phyloP scores from a whole-genome alignment of 2,113 vertebrate genomes.

The Sterrhoptilus dennistouni region DNA sequence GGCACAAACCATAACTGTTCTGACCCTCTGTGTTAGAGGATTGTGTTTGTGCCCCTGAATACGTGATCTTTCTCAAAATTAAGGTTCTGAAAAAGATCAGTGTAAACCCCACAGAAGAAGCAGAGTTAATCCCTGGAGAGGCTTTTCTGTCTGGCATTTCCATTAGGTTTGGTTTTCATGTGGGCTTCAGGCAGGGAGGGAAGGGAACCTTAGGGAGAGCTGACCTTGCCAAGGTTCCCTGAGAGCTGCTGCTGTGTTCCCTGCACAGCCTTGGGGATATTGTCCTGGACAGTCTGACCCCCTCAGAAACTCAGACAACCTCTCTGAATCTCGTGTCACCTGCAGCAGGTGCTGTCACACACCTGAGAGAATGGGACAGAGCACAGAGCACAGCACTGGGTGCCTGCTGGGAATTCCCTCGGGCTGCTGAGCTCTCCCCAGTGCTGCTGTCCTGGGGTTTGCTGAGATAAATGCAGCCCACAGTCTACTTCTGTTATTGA shows the following conservation, averaged over 20 bases:
- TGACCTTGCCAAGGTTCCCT: neutral
- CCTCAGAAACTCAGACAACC: neutral
- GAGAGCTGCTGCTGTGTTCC: neutral
- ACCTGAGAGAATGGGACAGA: neutral
- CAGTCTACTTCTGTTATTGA: neutral
- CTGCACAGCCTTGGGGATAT: neutral
- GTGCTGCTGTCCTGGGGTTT: neutral
- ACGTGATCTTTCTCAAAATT: neutral
- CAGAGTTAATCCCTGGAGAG: neutral
- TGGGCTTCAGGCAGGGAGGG: neutral
- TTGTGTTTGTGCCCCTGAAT: neutral
- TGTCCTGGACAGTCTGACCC: neutral
- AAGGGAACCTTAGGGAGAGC: neutral
- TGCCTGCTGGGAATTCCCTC: too few relatives aligned
- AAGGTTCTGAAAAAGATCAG: neutral
- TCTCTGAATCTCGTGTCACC: rapidly evolving
- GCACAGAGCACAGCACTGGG: neutral
- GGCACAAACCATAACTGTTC: neutral
- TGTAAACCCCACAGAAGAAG: neutral
- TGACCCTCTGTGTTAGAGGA: neutral
- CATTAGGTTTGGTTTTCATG: neutral
- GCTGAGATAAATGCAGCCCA: neutral
- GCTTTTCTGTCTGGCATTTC: neutral
- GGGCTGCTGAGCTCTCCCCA: neutral
- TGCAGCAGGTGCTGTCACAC: neutral